Base-by-base conservation (phyloP, 35 echinoderm and acorn worm genomes). In the Lytechinus variegatus region DNA sequence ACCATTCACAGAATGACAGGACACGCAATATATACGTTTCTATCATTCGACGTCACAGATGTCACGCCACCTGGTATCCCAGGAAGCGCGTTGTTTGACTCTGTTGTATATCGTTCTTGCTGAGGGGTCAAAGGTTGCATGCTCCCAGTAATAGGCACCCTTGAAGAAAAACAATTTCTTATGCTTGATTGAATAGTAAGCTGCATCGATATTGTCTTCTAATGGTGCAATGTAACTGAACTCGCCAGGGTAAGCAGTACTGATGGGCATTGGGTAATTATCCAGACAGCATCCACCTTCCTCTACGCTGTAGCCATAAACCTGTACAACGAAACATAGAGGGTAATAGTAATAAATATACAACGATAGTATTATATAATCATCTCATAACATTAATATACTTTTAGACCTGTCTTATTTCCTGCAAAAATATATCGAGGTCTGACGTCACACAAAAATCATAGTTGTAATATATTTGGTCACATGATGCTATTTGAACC, bases 101-200 rank as follows among this genome's bases (percentile, higher is more conserved):
- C 87, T 97, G 89, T 98, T 97, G 11, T 55, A 28, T 9, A 97
- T 95, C 10, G 92, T 94, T 14, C 28, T 61, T 12, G 8, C 4
- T 3, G 53, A 91, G 9, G 95, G 96, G 61, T 96, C 96, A 54
- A 96, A 98, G 0, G 95, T 96, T 52, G 54, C 61, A 57, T 96
- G 94, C 89, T 97, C 97, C 97, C 97, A 99, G 52, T 96, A 99
- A 72, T 87, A 13, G 53, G 96, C 90, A 9, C 96, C 98, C 95
- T 98, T 99, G 87, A 99, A 96, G 91, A 99, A 99, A 91, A 96
- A 99, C 10, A 99, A 53, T 19, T 94, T 96, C 13, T 92, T 90
- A 60, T 98, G 60, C 27, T 97, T 94, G 27, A 96, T 89, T 3
- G 98, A 99, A 54, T 98, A 97, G 54, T 99, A 99, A 1, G 98